Conservation (phyloP, 2,797 vertebrate genomes). For the Furcifer pardalis region DNA sequence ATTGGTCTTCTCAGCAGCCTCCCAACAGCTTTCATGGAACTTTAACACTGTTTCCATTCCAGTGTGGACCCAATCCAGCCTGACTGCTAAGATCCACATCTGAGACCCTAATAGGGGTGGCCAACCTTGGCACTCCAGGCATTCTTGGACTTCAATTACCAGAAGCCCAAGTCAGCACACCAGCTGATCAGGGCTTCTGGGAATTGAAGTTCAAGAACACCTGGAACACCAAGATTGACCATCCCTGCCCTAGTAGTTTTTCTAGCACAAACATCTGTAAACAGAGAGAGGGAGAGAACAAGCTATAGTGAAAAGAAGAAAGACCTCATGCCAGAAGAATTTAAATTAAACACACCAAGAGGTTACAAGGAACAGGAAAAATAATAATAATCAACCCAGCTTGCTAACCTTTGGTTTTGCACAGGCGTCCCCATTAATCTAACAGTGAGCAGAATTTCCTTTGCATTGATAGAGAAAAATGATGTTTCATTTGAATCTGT, state of each 20-base stretch:
- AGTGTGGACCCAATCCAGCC: not conserved
- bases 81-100: not conserved
- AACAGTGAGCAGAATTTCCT: slow-evolving; percentile 60
- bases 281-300: not conserved
- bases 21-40: not conserved
- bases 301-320: slow-evolving; percentile 56
- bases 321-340: slow-evolving; percentile 74
- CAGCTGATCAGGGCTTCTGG: too few species aligned
- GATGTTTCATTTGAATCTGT: slow-evolving; percentile 62
- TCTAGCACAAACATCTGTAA: slow-evolving; percentile 54
- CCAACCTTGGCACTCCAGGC: too few species aligned
- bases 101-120: too few species aligned
- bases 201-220: too few species aligned
- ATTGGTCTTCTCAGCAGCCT: not conserved
- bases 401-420: slow-evolving; percentile 67
- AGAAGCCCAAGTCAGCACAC: too few species aligned
- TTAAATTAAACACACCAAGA: slow-evolving; percentile 63
- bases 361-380: slow-evolving; percentile 56
- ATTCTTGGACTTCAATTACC: too few species aligned
- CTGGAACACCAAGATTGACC: too few species aligned
- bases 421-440: slow-evolving; percentile 61
- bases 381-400: slow-evolving; percentile 64
- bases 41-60: not conserved
- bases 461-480: slow-evolving; percentile 42
- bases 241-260: slow-evolving; percentile 59